Evolutionary conservation across 2,113 vertebrate genomes (phyloP).

Genomic region (Platysteira castanea): DNA sequence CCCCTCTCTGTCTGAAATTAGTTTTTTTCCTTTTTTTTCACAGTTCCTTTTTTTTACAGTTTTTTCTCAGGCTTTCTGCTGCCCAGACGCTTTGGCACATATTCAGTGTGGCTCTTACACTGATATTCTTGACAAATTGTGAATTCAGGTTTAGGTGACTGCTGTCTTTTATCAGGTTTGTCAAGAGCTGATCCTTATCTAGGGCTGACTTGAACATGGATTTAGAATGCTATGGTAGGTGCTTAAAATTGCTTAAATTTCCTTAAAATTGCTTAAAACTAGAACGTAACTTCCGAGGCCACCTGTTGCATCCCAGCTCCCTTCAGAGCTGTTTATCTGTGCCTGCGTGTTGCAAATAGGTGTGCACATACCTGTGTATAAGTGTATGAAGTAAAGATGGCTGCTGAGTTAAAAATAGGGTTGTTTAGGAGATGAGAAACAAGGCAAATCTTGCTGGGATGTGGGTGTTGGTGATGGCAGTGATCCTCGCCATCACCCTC

Average conservation of each 20-base stretch:
- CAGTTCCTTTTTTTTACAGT: neutral
- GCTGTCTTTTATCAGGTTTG: neutral
- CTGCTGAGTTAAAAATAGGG: neutral
- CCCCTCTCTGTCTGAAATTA: neutral
- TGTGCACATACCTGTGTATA: accelerated
- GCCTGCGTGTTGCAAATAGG: accelerated
- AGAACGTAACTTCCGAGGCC: neutral
- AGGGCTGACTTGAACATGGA: neutral
- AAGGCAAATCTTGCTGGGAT: neutral
- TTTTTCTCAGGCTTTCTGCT: neutral
- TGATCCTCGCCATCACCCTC: accelerated
- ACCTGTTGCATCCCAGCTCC: neutral
- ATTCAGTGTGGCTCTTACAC: neutral
- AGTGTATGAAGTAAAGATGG: neutral
- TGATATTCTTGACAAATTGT: neutral
- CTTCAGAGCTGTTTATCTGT: neutral
- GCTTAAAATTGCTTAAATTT: neutral
- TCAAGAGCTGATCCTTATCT: neutral
- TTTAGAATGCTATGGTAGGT: neutral
- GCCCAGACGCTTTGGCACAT: neutral
- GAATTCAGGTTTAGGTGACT: neutral
- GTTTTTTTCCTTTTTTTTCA: neutral
- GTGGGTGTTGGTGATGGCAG: neutral
- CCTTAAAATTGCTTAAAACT: neutral
- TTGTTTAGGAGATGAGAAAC: neutral